Evolutionary conservation across 2,888 invertebrate genomes (phyloP), one percentile per base, ranked within the genome.

Genomic region (Agrotis exclamationis): DNA sequence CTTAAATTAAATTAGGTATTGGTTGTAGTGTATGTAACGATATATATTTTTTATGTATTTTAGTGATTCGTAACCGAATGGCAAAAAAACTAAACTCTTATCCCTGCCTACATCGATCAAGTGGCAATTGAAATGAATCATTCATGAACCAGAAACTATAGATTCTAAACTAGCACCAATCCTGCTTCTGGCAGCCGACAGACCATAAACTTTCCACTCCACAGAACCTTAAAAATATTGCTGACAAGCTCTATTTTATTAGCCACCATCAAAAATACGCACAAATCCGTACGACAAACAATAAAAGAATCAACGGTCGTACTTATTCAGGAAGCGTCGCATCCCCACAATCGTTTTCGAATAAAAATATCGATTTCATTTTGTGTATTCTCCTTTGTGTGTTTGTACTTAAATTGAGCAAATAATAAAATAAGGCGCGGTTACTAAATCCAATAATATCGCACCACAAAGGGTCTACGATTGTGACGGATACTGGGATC

Each of bases 371-470:
- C 86, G 86, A 90, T 90, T 88, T 88, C 84, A 89, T 91, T 90
- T 88, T 56, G 56, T 33, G 33, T 56, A 13, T 33, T 33, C 56
- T 85, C 87, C 83, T 89, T 90, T 90, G 88, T 87, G 86, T 88
- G 84, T 84, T 88, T 87, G 83, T 74, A 76, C 83, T 86, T 84
- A 85, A 88, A 89, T 83, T 89, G 86, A 82, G 83, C 84, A 88
- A 88, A 88, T 85, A 89, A 89, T 87, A 87, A 87, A 90, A 89
- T 87, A 88, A 87, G 87, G 86, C 83, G 83, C 84, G 85, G 83
- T 85, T 88, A 84, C 88, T 82, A 87, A 91, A 92, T 91, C 90
- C 88, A 92, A 92, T 91, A 90, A 91, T 87, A 89, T 85, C 83
- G 70, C 62, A 59, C 58, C 88, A 90, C 88, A 90, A 91, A 89